Conservation (phyloP, 2,888 invertebrate genomes). For the Ditula angustiorana region DNA sequence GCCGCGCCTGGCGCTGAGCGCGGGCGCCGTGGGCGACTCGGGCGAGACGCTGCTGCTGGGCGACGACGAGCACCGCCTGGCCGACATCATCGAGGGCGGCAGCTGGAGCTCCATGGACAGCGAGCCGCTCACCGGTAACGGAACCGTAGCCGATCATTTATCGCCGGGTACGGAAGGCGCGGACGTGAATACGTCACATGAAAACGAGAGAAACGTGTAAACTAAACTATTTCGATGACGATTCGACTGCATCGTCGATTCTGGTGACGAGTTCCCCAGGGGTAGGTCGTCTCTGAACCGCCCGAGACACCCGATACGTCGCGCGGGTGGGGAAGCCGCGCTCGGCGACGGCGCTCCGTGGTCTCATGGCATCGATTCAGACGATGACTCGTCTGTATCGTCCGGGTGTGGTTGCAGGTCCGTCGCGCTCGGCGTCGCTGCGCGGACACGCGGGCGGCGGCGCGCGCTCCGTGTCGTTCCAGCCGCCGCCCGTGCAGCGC, state of each 20-base stretch:
- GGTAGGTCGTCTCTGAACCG: no score
- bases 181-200: no score
- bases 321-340: no score
- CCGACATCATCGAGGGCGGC: slow-evolving; percentile 83
- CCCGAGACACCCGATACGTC: no score
- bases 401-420: slow-evolving; percentile 67
- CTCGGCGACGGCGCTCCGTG: no score
- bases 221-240: no score
- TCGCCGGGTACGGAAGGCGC: no score
- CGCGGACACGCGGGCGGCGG: slow-evolving; percentile 47
- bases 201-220: no score
- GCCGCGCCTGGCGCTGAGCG: slow-evolving; percentile 49
- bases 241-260: no score
- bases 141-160: no score
- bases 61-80: slow-evolving; percentile 71
- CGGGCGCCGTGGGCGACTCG: slow-evolving; percentile 64
- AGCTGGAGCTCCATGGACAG: slow-evolving; percentile 89
- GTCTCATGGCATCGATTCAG: background rate
- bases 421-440: slow-evolving; percentile 89
- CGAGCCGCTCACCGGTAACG: slow-evolving; percentile 87
- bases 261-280: no score
- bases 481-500: slow-evolving; percentile 71
- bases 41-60: slow-evolving; percentile 73
- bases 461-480: slow-evolving; percentile 62
- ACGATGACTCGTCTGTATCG: background rate